Conservation (phyloP, 2,113 vertebrate species). For the Prunella himalayana region DNA sequence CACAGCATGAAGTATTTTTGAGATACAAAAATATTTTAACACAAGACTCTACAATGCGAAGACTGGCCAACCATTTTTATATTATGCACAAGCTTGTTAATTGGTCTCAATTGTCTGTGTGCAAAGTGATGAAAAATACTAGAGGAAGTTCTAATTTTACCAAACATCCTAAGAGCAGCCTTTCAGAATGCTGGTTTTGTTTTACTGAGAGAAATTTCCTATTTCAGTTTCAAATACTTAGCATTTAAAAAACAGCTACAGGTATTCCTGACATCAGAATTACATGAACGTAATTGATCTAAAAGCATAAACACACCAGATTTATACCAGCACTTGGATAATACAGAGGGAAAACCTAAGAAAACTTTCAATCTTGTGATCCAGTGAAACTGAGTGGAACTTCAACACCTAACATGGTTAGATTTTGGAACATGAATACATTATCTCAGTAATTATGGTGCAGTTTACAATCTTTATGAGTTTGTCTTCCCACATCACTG, state of each 20-base stretch:
- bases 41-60: not conserved
- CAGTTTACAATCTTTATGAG: not conserved
- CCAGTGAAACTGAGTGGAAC: not conserved
- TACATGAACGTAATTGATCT: not conserved
- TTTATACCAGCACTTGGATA: not conserved
- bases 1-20: not conserved
- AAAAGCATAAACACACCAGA: not conserved
- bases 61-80: not conserved
- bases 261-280: not conserved
- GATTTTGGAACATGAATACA: not conserved
- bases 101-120: not conserved
- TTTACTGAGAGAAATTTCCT: not conserved
- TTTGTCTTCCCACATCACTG: not conserved
- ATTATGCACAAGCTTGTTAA: not conserved
- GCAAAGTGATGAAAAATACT: not conserved
- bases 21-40: slow-evolving; percentile 17
- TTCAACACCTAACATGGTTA: not conserved
- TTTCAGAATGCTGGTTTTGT: not conserved
- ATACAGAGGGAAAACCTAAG: not conserved
- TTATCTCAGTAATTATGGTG: not conserved
- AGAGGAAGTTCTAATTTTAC: not conserved
- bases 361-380: not conserved
- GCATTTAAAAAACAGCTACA: not conserved
- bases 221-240: not conserved
- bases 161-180: not conserved